Conservation (phyloP, 1,140 invertebrate species). For the Neodiprion lecontei region DNA sequence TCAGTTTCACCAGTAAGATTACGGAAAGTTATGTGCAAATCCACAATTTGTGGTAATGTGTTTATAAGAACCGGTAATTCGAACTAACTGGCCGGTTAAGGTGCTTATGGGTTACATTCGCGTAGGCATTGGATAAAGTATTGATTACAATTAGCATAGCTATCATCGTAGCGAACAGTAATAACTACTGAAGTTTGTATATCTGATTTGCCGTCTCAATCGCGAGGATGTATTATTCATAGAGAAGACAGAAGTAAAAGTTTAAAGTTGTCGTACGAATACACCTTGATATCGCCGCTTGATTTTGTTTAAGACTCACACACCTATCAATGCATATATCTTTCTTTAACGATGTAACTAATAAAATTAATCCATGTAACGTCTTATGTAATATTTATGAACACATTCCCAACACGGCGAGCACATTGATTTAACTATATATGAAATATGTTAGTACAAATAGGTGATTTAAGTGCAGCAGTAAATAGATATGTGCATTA, state of each 20-base stretch:
- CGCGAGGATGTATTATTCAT: not conserved
- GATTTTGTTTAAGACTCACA: not conserved
- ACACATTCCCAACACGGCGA: not conserved
- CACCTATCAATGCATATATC: not conserved
- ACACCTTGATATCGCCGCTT: not conserved
- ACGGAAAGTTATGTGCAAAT: no score
- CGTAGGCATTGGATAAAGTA: not conserved
- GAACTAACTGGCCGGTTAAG: no score
- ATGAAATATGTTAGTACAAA: no score
- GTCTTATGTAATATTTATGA: not conserved
- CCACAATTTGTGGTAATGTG: no score
- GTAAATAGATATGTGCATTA: no score
- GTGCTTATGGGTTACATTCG: no score
- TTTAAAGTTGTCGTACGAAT: not conserved
- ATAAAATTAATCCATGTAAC: not conserved
- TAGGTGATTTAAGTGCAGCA: no score
- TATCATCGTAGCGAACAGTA: not conserved
- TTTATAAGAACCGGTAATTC: no score
- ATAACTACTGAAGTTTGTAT: not conserved
- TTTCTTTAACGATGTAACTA: not conserved
- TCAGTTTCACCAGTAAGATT: no score
- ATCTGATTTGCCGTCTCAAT: not conserved
- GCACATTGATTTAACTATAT: no score
- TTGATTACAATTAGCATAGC: not conserved
- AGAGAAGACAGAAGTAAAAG: not conserved